Evolutionary conservation across 2,797 vertebrate species (phyloP), one percentile per base, ranked within the genome.

Genomic region (Oreonectes daqikongensis): DNA sequence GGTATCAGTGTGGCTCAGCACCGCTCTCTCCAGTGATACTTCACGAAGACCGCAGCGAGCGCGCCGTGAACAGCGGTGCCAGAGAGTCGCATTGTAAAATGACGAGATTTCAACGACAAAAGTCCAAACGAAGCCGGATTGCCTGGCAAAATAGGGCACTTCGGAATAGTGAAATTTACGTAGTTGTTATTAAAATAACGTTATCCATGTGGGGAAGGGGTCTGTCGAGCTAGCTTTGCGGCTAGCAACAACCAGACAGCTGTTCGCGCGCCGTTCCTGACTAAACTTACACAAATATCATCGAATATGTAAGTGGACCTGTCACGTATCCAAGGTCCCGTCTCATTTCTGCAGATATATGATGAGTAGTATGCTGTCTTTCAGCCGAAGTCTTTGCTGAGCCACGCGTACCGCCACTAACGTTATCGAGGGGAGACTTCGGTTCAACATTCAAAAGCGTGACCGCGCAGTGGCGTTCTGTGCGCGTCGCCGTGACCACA

Each of bases 161-260:
- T 12, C 44, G 38, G 22, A 61, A 26, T 12, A 3, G 48, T 50
- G 17, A 40, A 72, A 76, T 63, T 3, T 40, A 10, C 18, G 26
- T 22, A 28, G 42, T 46, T 48, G 38, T 30, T n/a, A 8, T 24
- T 18, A 76, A 68, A 59, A 72, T 24, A n/a, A n/a, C n/a, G n/a
- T n/a, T n/a, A 63, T 22, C 60, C 40, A 24, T 6, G 59, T 53
- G 24, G 12, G 48, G 8, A 75, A 48, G 22, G 53, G 42, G 52
- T 30, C 52, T 55, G 63, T 68, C 74, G 69, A n/a, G 68, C 77
- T 81, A 81, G 82, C 82, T 66, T 63, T 61, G 69, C 71, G 60
- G 77, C 75, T 77, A 77, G 79, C 82, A 65, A 22, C 59, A 18
- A 69, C 17, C 75, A 35, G 61, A 69, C 82, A 81, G 82, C 82